Percentiles rank a stretch among this genome's conserved stretches.
These are phyloP conservation scores for Trissolcus brochymenae DNA, from an alignment of 2,888 invertebrate species.

Conservation along the genomic window DNA sequence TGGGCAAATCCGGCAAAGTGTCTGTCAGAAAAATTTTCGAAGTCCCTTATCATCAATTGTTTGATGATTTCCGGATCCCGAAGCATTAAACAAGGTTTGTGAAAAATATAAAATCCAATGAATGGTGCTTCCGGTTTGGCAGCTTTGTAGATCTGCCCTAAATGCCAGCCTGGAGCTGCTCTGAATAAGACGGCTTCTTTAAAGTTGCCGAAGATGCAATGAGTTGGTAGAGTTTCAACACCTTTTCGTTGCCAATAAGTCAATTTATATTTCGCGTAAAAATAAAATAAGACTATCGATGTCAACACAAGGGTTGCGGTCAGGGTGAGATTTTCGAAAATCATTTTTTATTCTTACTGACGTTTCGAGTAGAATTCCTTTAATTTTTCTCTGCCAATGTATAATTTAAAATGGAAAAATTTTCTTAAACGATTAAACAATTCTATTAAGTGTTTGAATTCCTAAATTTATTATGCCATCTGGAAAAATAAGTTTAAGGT, in stretches of 20 bases:
- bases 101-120: conserved; percentile 77
- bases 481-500: no score
- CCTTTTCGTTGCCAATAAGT: conserved; percentile 69
- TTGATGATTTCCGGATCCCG: conserved; percentile 77
- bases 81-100: conserved; percentile 76
- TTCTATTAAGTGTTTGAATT: no score
- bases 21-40: conserved; percentile 77
- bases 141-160: conserved; percentile 64
- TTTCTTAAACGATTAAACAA: no score
- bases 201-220: conserved; percentile 70
- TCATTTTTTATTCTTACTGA: no score
- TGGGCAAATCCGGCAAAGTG: conserved; percentile 73
- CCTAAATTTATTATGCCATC: no score
- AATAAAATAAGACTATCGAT: conserved; percentile 39
- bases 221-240: conserved; percentile 63
- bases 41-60: conserved; percentile 73
- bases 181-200: conserved; percentile 67
- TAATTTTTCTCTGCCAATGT: no score
- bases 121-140: conserved; percentile 65
- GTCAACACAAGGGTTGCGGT: conserved; percentile 39
- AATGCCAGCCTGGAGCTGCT: conserved; percentile 67
- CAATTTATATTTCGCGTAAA: conserved; percentile 65
- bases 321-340: no score
- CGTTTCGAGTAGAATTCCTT: no score
- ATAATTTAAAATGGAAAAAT: no score